Evolutionary conservation across 2,797 vertebrate genomes (phyloP), one percentile per base, ranked within the genome.

Genomic region (Macrochelys suwanniensis): DNA sequence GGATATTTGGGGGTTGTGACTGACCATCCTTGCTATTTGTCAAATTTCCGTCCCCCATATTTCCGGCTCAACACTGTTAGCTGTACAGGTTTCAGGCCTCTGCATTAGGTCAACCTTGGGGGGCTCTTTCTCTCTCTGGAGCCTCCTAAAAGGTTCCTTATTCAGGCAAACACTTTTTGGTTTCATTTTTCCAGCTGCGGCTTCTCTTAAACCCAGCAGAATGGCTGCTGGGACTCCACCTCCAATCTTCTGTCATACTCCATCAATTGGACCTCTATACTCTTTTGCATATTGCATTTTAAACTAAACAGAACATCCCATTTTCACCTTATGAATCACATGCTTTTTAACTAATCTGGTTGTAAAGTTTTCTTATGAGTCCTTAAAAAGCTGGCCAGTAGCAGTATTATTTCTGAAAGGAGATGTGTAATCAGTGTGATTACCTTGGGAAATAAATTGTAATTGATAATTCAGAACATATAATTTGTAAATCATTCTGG

Each of bases 391-490:
- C 97, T 96, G 96, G 94, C 96, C 93, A 91, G 92, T 97, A 90
- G 88, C 77, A 11, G 93, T 90, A 78, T 94, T 96, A 95, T 97
- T 97, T 98, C 94, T 92, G 89, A 95, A 97, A 96, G 96, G 95
- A 92, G 96, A 94, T 97, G 94, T 94, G 88, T 96, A 97, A 98
- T 98, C 96, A 97, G 84, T 89, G 88, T 96, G 95, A 97, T 97
- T 97, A 96, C 96, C 95, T 96, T 57, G 94, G 94, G 96, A 96
- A 97, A 96, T 97, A 97, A 96, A 97, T 95, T 95, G 87, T 97
- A 94, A 96, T 97, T 97, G 98, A 94, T 96, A 95, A 97, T 92
- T 96, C 97, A 91, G 96, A 97, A 96, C 94, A 68, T 97, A 82
- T 82, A 94, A 97, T 96, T 98, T 97, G 85, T 96, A 92, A 80